A percentile compares a stretch with the other conserved stretches of the same genome.
Conservation (phyloP, 92 coral and sea anemone species). For the Epizoanthus fatuus region DNA sequence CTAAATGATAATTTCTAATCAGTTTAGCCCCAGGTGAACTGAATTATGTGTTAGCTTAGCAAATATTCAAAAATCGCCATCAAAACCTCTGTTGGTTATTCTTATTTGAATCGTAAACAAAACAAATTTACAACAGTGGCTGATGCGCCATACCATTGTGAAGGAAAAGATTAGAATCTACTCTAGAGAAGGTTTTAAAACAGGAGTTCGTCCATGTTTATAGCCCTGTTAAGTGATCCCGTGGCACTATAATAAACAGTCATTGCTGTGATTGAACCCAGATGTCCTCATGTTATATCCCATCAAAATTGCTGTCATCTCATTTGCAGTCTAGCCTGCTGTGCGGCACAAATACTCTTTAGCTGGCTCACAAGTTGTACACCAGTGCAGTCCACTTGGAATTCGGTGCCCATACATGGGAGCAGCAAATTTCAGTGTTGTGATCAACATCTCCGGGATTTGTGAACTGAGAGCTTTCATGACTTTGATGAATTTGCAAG, state of each 20-base stretch:
- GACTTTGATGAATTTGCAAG: too few relatives aligned
- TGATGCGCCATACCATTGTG: background rate
- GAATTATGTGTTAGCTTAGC: too few relatives aligned
- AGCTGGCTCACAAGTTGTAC: background rate
- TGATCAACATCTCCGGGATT: too few relatives aligned
- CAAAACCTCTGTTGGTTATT: too few relatives aligned
- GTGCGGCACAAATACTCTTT: background rate
- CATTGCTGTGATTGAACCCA: slow-evolving; percentile 5
- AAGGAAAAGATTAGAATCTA: background rate
- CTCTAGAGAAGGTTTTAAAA: background rate
- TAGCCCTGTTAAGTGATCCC: background rate
- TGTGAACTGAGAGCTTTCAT: too few relatives aligned
- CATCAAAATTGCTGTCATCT: slow-evolving; percentile 26
- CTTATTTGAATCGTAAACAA: too few relatives aligned
- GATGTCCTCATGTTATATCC: background rate
- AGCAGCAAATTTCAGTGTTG: background rate
- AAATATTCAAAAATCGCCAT: too few relatives aligned
- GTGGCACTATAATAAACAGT: background rate
- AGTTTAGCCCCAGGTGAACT: too few relatives aligned
- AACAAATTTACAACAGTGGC: too few relatives aligned
- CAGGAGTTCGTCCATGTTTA: background rate
- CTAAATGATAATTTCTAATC: too few relatives aligned
- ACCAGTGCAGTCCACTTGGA: too few relatives aligned
- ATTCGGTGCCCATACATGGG: too few relatives aligned
- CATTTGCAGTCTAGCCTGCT: slow-evolving; percentile 7